These are phyloP conservation scores for Argyresthia goedartella DNA, from an alignment of 2,888 invertebrate species.

Conservation along the genomic window DNA sequence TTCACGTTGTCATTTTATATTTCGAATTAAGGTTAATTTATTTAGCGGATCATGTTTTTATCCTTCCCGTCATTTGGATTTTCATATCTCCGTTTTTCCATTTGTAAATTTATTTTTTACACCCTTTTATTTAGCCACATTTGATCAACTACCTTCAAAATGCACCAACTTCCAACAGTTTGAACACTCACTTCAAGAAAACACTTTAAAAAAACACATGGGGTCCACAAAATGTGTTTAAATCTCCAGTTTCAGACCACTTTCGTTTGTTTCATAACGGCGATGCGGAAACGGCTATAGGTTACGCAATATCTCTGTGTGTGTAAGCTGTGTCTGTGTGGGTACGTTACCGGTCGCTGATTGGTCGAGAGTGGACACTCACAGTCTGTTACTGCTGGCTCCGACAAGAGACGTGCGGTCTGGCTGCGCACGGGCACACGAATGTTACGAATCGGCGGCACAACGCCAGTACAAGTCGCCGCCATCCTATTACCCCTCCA, in stretches of 20 bases:
- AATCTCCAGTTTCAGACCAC: conserved; percentile 1
- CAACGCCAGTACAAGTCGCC: conserved; percentile 19
- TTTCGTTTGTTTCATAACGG: conserved; percentile 17
- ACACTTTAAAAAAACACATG: no score
- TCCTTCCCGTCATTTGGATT: no score
- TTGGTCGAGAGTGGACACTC: conserved; percentile 15
- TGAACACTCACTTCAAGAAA: no score
- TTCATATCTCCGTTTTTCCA: no score
- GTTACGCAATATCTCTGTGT: conserved; percentile 22
- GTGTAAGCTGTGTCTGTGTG: conserved; percentile 16
- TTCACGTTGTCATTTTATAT: no score
- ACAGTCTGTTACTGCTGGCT: conserved; percentile 6
- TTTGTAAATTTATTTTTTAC: no score
- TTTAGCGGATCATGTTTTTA: no score
- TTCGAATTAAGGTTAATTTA: no score
- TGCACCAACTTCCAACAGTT: no score
- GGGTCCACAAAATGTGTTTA: background rate
- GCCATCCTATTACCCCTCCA: conserved; percentile 10
- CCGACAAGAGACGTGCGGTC: conserved; percentile 23
- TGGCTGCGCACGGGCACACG: conserved; percentile 49
- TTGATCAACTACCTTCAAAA: no score
- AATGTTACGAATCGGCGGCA: background rate
- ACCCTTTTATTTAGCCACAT: no score
- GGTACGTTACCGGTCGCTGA: conserved; percentile 40
- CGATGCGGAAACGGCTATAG: conserved; percentile 16